A percentile compares a stretch with the other conserved stretches of the same genome.
Evolutionary conservation across 2,888 invertebrate species (phyloP).

Genomic region (Machimus atricapillus): DNA sequence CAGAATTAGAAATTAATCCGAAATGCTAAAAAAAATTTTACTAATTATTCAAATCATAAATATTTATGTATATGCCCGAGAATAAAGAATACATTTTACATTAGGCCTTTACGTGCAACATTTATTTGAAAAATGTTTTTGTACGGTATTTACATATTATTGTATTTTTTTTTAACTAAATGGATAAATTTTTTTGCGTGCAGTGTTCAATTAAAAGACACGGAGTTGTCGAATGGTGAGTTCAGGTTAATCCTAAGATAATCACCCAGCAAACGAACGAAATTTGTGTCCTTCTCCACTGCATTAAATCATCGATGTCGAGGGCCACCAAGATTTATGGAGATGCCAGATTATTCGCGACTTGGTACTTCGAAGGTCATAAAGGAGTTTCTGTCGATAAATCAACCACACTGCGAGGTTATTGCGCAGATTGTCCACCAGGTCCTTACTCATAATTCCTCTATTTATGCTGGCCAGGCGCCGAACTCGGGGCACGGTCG

Average conservation of each 20-base stretch:
- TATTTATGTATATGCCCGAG: no score
- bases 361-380: conserved; percentile 85
- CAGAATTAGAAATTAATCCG: no score
- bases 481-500: conserved; percentile 75
- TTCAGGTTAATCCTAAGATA: conserved; percentile 74
- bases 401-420: conserved; percentile 81
- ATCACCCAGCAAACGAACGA: conserved; percentile 81
- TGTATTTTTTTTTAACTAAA: no score
- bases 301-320: conserved; percentile 72
- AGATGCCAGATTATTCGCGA: conserved; percentile 78
- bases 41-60: no score
- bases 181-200: background rate
- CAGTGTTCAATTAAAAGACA: conserved; percentile 65
- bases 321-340: conserved; percentile 73
- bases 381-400: conserved; percentile 82
- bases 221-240: conserved; percentile 62
- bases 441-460: conserved; percentile 64
- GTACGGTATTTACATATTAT: no score
- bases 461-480: conserved; percentile 40
- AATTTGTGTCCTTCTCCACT: conserved; percentile 80
- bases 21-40: no score
- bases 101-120: no score
- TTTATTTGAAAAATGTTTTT: no score
- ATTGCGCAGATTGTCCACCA: conserved; percentile 89
- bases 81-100: no score